These are phyloP conservation scores for Dynastes maya DNA, from an alignment of 2,888 invertebrate species.

Conservation along the genomic window DNA sequence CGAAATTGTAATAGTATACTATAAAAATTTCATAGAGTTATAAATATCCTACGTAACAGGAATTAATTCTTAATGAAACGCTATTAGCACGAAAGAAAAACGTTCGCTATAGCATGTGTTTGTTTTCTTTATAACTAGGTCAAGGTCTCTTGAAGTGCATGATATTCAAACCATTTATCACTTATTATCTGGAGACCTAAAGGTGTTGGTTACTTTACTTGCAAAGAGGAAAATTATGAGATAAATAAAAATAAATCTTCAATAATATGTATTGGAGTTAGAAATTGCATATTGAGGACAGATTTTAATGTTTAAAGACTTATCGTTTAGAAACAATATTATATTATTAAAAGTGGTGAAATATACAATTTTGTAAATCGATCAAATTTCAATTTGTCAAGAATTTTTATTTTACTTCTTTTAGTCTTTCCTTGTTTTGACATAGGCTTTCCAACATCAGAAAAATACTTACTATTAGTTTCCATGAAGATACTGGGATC, in stretches of 20 bases:
- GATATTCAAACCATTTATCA: constrained; percentile 21
- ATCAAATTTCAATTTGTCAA: background rate
- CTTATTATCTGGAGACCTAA: constrained; percentile 6
- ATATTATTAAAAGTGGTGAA: background rate
- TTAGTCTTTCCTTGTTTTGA: too few relatives aligned
- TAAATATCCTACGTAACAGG: background rate
- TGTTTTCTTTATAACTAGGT: constrained; percentile 25
- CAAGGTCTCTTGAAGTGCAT: constrained; percentile 1
- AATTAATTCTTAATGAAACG: constrained; percentile 24
- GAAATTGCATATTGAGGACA: too few relatives aligned
- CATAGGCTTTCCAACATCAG: too few relatives aligned
- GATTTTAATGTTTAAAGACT: too few relatives aligned
- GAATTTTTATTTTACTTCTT: too few relatives aligned
- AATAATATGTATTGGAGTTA: too few relatives aligned
- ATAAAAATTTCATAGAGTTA: constrained; percentile 60
- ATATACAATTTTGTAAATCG: background rate
- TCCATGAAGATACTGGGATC: constrained; percentile 89
- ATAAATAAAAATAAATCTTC: too few relatives aligned
- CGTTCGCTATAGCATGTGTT: background rate
- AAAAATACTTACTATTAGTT: constrained; percentile 79
- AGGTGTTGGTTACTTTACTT: background rate
- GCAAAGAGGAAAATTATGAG: too few relatives aligned
- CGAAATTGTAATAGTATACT: constrained; percentile 94
- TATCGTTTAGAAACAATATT: too few relatives aligned
- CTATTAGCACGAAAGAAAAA: background rate